Percentiles rank a stretch among this genome's conserved stretches.
Evolutionary conservation across 2,888 invertebrate genomes (phyloP).

Genomic region (Dicroscelio sp.): DNA sequence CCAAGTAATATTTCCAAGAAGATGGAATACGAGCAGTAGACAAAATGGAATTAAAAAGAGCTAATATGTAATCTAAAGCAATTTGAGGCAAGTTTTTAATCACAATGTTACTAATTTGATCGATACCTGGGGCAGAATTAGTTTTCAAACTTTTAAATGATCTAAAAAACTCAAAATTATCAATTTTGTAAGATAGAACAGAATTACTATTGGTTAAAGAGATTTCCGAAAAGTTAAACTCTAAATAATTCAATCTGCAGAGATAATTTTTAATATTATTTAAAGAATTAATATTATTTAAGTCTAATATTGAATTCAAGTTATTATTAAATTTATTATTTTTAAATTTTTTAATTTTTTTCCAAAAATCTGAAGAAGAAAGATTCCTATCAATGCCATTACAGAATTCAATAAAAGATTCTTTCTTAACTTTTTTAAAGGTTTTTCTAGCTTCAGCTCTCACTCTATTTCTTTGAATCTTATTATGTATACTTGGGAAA

Average conservation of each 20-base stretch:
- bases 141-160: neutral
- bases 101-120: conserved; percentile 12
- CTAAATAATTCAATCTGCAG: too few relatives aligned
- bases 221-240: neutral
- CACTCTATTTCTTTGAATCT: too few relatives aligned
- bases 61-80: neutral
- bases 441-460: too few relatives aligned
- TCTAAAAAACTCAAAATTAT: neutral
- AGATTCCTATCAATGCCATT: neutral
- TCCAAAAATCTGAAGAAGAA: conserved; percentile 18
- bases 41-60: conserved; percentile 23
- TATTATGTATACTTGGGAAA: too few relatives aligned
- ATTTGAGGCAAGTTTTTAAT: conserved; percentile 5
- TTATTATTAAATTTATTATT: neutral
- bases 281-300: neutral
- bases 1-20: conserved; percentile 5
- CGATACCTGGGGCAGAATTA: conserved; percentile 15
- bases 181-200: neutral
- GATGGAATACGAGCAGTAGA: neutral
- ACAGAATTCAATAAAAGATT: conserved; percentile 25
- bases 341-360: conserved; percentile 56
- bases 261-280: too few relatives aligned
- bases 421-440: neutral
- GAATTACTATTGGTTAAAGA: neutral
- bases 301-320: neutral